Base-by-base conservation (phyloP, 2,888 invertebrate species). In the Marronus borbonicus region DNA sequence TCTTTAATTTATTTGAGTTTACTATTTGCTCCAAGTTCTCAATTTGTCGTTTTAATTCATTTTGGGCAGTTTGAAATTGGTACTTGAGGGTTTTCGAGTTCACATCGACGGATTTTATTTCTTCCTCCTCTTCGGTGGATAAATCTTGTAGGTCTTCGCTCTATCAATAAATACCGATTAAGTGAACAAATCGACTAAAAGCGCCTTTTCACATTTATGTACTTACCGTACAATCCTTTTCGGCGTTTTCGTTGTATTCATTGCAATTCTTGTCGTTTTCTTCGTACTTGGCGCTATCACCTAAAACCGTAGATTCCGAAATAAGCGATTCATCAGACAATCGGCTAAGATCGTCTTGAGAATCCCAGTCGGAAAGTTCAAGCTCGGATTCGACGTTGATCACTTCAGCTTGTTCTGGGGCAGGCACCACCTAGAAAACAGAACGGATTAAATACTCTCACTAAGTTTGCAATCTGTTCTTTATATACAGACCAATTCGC, bases 21-120 rank as follows among this genome's bases (percentile, higher is more conserved):
- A 85, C 82, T 50, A 86, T 81, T 58, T 85, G 83, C 79, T 88
- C 86, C 36, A 88, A 81, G 3, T 84, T 80, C 79, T 88, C 88
- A 20, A 88, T 86, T 83, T 86, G 85, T 69, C 84, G 84, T 80
- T 85, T 86, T 77, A 88, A 81, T 81, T 88, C 88, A 72, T 83
- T 87, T 78, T 88, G 86, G 7, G 85, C 86, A 0, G 88, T 85
- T 80, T 88, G 88, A 79, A 85, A 87, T 80, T 88, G 88, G 81
- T 88, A 87, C 82, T 88, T 88, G 62, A 88, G 81, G 3, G 88
- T 88, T 83, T 88, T 87, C 24, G 88, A 87, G 76, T 88, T 86
- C 36, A 87, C 83, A 58, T 85, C 80, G 76, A 82, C 82, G 20
- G 39, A 31, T 44, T 52, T 70, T 10, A 49, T 65, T 60, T 77